phyloP scores from a whole-genome alignment of 2,113 vertebrate species.

The Carollia perspicillata region DNA sequence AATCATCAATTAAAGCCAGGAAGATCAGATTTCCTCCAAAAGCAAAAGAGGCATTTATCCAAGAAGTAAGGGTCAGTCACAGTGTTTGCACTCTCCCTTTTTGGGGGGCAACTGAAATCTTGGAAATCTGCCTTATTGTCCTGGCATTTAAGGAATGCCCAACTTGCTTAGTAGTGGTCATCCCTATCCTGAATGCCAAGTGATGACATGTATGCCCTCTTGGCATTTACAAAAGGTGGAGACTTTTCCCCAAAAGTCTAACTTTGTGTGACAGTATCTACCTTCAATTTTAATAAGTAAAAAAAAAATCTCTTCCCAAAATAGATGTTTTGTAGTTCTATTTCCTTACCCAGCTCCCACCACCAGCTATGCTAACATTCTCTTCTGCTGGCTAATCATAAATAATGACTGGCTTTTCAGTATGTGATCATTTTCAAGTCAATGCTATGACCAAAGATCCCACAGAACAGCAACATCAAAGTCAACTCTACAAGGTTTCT shows the following conservation, averaged over 20 bases:
- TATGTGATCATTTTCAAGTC: neutral
- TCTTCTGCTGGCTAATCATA: neutral
- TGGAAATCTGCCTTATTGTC: neutral
- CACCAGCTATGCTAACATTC: neutral
- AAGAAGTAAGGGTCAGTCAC: neutral
- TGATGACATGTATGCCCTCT: neutral
- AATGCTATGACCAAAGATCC: neutral
- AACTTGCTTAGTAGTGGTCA: neutral
- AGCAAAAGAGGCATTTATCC: neutral
- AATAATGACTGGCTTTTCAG: neutral
- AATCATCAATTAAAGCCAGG: neutral
- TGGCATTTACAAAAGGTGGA: neutral
- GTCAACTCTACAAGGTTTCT: neutral
- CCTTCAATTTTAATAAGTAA: conserved; percentile 4
- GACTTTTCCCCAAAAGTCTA: neutral
- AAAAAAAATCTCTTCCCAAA: neutral
- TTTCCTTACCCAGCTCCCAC: neutral
- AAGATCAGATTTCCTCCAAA: neutral
- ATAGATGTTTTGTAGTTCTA: neutral
- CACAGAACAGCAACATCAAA: neutral
- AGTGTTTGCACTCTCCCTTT: neutral
- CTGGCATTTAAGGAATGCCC: neutral
- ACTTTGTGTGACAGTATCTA: neutral
- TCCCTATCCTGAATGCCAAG: neutral
- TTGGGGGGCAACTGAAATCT: neutral